These are phyloP conservation scores for Electrophaes corylata DNA, from an alignment of 2,888 invertebrate genomes.

Conservation along the genomic window DNA sequence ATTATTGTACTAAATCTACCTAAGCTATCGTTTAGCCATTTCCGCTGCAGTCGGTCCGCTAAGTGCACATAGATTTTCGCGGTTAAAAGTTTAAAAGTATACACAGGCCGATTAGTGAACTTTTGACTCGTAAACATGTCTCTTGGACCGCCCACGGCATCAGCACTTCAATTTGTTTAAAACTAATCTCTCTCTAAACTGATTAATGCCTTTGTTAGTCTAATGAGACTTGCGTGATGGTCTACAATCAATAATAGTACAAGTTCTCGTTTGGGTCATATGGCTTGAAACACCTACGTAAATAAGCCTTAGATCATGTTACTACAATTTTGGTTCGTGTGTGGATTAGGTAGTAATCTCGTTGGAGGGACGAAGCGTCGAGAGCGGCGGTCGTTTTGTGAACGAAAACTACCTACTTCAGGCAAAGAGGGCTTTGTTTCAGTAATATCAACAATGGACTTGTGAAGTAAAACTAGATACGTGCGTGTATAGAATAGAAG, in stretches of 20 bases:
- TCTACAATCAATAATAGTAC: constrained; percentile 67
- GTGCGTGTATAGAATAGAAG: no score
- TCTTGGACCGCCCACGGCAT: constrained; percentile 60
- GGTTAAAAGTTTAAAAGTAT: constrained; percentile 39
- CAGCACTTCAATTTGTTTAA: constrained; percentile 73
- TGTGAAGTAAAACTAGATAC: background rate
- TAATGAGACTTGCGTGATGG: constrained; percentile 71
- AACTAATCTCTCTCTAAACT: constrained; percentile 68
- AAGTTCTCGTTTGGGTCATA: constrained; percentile 27
- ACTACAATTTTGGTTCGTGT: constrained; percentile 38
- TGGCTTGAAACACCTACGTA: constrained; percentile 51
- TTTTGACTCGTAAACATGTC: constrained; percentile 65
- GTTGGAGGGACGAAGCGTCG: constrained; percentile 13
- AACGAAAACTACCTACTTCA: background rate
- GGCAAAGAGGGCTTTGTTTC: background rate
- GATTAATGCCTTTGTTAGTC: constrained; percentile 73
- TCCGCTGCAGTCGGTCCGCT: constrained; percentile 28
- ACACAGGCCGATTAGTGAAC: constrained; percentile 49
- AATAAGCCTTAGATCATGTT: constrained; percentile 45
- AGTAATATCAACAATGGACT: background rate
- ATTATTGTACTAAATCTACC: no score
- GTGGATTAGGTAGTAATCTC: constrained; percentile 33
- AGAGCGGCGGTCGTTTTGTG: background rate
- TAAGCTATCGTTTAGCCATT: background rate
- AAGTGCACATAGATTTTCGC: background rate